Conservation (phyloP, 2,113 vertebrate genomes). For the Callipepla californica region DNA sequence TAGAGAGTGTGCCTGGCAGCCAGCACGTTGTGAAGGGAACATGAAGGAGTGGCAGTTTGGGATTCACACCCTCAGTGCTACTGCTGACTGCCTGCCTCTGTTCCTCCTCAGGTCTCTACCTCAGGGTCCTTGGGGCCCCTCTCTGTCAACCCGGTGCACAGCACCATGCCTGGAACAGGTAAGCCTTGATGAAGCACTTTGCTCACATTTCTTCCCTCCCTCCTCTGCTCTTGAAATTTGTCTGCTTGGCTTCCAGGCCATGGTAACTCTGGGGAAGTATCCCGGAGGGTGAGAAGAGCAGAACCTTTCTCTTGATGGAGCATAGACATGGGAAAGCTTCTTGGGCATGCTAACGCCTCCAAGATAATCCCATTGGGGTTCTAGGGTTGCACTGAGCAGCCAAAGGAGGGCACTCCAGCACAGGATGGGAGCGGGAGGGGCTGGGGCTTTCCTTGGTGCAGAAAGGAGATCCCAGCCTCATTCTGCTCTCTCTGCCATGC, state of each 20-base stretch:
- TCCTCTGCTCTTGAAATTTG: background rate
- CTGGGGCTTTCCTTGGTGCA: background rate
- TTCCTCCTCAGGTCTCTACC: constrained; percentile 82
- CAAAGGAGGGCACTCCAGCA: constrained; percentile 16
- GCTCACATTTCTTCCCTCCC: background rate
- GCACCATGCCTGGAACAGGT: constrained; percentile 86
- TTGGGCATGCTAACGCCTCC: background rate
- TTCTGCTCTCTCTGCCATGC: constrained; percentile 27
- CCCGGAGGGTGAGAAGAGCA: background rate
- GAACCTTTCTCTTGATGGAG: background rate
- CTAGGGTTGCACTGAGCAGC: background rate
- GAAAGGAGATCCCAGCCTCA: background rate
- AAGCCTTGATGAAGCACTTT: background rate
- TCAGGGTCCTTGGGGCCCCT: constrained; percentile 91
- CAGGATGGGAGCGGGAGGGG: background rate
- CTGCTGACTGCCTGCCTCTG: background rate
- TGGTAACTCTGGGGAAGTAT: too few relatives aligned
- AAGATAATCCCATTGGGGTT: background rate
- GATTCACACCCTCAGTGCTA: background rate
- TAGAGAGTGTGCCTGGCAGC: background rate
- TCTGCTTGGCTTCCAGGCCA: background rate
- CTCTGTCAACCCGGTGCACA: constrained; percentile 82
- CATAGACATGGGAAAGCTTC: background rate
- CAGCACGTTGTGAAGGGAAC: background rate
- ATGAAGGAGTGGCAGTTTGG: background rate